Conservation (phyloP, 2,797 vertebrate genomes). For the Pteropus rufus region DNA sequence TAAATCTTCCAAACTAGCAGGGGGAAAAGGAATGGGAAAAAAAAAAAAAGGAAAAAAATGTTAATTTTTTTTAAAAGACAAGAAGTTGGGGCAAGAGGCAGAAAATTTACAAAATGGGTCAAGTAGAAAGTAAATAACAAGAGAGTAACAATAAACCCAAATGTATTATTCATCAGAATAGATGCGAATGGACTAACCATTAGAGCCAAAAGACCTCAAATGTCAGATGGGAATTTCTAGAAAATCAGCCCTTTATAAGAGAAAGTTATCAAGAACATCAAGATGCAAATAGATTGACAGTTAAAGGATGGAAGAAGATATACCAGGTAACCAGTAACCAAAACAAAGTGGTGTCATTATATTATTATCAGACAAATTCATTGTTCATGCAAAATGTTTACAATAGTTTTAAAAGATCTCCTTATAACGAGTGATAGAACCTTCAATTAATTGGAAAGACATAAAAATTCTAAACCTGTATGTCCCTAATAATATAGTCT, state of each 20-base stretch:
- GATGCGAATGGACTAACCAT: background rate
- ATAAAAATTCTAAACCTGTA: background rate
- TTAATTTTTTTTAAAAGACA: background rate
- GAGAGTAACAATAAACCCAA: background rate
- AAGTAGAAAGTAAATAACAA: background rate
- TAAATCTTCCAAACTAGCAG: background rate
- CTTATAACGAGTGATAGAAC: background rate
- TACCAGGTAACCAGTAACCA: background rate
- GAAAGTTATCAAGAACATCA: background rate
- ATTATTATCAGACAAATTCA: background rate
- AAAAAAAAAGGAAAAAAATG: background rate
- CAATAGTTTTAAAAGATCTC: background rate
- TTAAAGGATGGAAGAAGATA: background rate
- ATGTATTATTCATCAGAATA: background rate
- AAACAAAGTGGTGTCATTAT: background rate
- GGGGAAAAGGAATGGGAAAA: accelerated
- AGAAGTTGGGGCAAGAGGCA: background rate
- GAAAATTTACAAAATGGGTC: background rate
- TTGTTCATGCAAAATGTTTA: background rate
- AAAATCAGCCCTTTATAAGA: background rate
- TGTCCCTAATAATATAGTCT: background rate
- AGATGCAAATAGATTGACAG: background rate
- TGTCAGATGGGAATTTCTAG: background rate
- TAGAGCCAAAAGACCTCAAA: background rate
- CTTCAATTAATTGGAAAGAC: background rate